A percentile compares a stretch with the other conserved stretches of the same genome.
Evolutionary conservation across 2,797 vertebrate species (phyloP).

Genomic region (Ciconia nigra): DNA sequence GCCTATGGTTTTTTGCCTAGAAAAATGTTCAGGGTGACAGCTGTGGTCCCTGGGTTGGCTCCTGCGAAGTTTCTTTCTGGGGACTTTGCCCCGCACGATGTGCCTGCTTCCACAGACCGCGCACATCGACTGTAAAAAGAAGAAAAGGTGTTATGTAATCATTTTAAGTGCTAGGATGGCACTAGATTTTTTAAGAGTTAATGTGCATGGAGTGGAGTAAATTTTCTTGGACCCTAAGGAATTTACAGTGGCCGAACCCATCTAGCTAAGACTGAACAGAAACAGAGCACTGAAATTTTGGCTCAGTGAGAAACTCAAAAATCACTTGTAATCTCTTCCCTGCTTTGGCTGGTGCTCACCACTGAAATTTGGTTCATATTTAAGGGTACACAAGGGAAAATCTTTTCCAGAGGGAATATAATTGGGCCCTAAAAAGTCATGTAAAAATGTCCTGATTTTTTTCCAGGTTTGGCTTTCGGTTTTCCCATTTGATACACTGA

Average conservation of each 20-base stretch:
- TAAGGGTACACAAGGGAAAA: neutral
- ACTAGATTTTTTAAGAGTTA: neutral
- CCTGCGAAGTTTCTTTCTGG: neutral
- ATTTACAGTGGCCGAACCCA: neutral
- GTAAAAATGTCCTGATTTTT: neutral
- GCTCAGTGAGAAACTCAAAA: neutral
- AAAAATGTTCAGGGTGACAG: neutral
- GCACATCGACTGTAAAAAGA: neutral
- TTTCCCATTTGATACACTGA: neutral
- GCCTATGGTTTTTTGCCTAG: neutral
- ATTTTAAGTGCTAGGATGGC: neutral
- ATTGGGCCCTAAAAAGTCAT: neutral
- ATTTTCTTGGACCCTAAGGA: neutral
- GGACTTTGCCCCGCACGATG: neutral
- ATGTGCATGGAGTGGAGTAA: neutral
- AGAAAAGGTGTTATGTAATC: constrained; percentile 34
- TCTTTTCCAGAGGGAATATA: neutral
- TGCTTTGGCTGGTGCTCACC: neutral
- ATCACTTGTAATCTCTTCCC: neutral
- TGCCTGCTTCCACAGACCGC: constrained; percentile 37
- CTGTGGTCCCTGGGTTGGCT: neutral
- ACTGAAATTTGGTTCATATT: neutral
- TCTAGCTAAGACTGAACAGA: neutral
- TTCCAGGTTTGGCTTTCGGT: neutral
- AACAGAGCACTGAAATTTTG: neutral